These are phyloP conservation scores for Selenia dentaria DNA, from an alignment of 2,888 invertebrate genomes.

Conservation along the genomic window DNA sequence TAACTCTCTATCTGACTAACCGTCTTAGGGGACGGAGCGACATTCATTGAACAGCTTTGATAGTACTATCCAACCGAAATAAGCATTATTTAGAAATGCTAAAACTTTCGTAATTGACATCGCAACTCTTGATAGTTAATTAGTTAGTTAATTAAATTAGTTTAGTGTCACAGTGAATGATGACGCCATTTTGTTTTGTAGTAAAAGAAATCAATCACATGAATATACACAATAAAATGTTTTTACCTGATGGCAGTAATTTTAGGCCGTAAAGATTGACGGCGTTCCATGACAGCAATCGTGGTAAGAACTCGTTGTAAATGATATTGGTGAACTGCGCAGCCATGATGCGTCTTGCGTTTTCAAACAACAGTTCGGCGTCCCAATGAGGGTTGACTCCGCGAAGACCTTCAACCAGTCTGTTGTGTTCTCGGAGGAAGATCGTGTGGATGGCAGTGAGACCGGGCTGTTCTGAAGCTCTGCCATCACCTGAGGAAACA, in stretches of 20 bases:
- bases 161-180: no score
- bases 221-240: no score
- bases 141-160: no score
- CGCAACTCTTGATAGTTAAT: no score
- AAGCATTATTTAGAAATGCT: no score
- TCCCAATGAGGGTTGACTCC: conserved; percentile 96
- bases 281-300: conserved; percentile 95
- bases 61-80: no score
- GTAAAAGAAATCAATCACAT: no score
- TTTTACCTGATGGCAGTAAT: conserved; percentile 87
- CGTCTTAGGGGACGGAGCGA: no score
- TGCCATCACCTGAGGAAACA: conserved; percentile 87
- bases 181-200: no score
- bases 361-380: conserved; percentile 92
- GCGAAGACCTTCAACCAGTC: conserved; percentile 90
- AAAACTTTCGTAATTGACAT: no score
- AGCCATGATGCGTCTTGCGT: conserved; percentile 90
- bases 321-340: conserved; percentile 92
- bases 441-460: conserved; percentile 95
- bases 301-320: conserved; percentile 95
- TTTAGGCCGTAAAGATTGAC: conserved; percentile 95
- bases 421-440: conserved; percentile 95
- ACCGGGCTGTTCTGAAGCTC: conserved; percentile 96
- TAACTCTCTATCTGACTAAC: no score
- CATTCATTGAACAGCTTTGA: no score